Percentiles rank a stretch among this genome's conserved stretches.
Conservation (phyloP, 2,113 vertebrate species). For the Takifugu flavidus region DNA sequence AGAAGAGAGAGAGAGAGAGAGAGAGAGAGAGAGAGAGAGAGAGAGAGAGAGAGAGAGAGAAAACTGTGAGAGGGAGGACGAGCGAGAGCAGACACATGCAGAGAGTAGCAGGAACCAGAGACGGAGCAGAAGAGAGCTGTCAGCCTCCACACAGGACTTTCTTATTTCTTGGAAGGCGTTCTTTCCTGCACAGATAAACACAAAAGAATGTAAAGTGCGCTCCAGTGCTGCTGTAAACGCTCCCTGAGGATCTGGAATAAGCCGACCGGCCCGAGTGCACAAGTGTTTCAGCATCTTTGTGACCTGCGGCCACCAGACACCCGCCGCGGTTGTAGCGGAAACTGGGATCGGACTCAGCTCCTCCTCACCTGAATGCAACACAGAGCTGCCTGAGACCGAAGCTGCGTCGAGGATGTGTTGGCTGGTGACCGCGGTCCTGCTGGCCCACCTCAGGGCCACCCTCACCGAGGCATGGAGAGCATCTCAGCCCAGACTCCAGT, state of each 20-base stretch:
- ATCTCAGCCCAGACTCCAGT: conserved; percentile 72
- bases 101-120: conserved; percentile 51
- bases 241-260: conserved; percentile 40
- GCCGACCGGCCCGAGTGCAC: conserved; percentile 19
- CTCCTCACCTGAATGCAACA: conserved; percentile 6
- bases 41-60: conserved; percentile 18
- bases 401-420: conserved; percentile 55
- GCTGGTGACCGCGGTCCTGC: conserved; percentile 49
- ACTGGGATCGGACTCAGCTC: neutral
- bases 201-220: conserved; percentile 23
- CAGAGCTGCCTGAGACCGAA: conserved; percentile 1
- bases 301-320: conserved; percentile 13
- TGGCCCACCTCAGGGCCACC: conserved; percentile 47
- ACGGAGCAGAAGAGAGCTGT: conserved; percentile 62
- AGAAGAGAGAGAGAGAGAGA: conserved; percentile 13
- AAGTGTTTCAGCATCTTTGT: conserved; percentile 31
- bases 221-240: conserved; percentile 7
- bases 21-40: conserved; percentile 24
- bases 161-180: conserved; percentile 55
- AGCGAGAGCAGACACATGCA: conserved; percentile 37
- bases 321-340: neutral
- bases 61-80: conserved; percentile 6
- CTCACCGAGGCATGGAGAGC: conserved; percentile 67
- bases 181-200: conserved; percentile 6
- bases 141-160: conserved; percentile 51